Percentiles rank a stretch among this genome's conserved stretches.
phyloP scores from a whole-genome alignment of 2,797 vertebrate genomes.

The Lepilemur septentrionalis region DNA sequence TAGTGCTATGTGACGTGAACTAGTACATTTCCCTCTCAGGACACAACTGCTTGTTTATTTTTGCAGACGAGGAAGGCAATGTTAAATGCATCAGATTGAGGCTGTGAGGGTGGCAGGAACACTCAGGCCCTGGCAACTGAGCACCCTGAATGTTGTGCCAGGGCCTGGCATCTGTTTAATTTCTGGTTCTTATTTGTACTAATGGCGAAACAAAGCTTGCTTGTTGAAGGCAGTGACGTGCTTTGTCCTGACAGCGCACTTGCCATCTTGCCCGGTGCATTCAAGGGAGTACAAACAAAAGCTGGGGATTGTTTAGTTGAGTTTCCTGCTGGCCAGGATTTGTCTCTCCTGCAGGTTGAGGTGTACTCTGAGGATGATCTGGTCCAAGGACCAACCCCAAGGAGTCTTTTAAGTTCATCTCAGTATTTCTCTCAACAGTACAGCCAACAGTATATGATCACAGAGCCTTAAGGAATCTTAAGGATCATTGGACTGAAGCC shows the following conservation, averaged over 20 bases:
- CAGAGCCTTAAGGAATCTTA: neutral
- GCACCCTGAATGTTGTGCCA: neutral
- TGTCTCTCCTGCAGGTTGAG: neutral
- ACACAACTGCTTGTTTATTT: neutral
- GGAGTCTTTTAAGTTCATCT: neutral
- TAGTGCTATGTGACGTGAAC: neutral
- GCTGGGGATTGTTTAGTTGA: neutral
- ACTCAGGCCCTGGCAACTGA: neutral
- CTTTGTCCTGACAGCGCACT: neutral
- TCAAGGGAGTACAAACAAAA: neutral
- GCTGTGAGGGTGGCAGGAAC: neutral
- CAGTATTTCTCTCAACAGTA: neutral
- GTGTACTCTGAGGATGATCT: neutral
- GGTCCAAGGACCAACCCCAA: neutral
- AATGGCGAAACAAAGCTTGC: neutral
- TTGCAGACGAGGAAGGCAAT: neutral
- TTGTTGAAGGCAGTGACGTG: neutral
- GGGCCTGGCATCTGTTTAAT: neutral
- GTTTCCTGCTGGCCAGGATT: neutral
- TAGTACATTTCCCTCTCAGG: neutral
- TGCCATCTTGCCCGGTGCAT: neutral
- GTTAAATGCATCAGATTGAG: neutral
- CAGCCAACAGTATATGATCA: neutral
- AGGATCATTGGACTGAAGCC: neutral
- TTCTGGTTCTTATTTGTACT: neutral